phyloP scores from a whole-genome alignment of 2,797 vertebrate species.

The Streptopelia turtur region DNA sequence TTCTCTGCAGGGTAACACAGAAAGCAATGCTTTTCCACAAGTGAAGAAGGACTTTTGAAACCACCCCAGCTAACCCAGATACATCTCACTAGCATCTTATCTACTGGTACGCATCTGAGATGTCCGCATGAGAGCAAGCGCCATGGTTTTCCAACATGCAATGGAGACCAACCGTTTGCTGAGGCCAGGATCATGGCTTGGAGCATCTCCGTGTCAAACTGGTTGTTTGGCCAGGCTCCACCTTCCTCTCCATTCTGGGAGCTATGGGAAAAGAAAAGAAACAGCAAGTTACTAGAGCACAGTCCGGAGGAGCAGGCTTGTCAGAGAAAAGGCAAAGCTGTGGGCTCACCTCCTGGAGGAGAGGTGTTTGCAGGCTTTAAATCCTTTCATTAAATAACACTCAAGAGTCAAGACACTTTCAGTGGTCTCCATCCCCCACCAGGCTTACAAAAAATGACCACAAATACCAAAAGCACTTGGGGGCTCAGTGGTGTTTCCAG shows the following conservation, averaged over 20 bases:
- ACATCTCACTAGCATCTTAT: neutral
- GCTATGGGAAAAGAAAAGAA: slow-evolving; percentile 70
- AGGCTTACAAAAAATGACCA: neutral
- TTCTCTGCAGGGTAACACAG: neutral
- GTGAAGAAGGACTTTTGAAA: neutral
- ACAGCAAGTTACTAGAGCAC: neutral
- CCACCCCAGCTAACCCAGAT: neutral
- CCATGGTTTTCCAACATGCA: neutral
- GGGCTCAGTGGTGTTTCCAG: neutral
- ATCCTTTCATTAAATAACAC: neutral
- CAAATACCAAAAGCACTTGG: neutral
- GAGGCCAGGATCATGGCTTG: slow-evolving; percentile 96
- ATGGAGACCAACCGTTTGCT: slow-evolving; percentile 88
- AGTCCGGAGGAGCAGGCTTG: neutral
- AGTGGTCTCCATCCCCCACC: neutral
- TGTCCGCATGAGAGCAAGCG: fast-evolving
- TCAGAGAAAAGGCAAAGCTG: neutral
- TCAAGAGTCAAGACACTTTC: neutral
- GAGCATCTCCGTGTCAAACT: slow-evolving; percentile 96
- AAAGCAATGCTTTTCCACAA: neutral
- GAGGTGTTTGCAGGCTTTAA: neutral
- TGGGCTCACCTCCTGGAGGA: fast-evolving
- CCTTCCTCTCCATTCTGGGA: slow-evolving; percentile 94
- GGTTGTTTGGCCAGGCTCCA: slow-evolving; percentile 97
- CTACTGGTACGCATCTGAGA: neutral